A percentile compares a stretch with the other conserved stretches of the same genome.
phyloP scores from a whole-genome alignment of 53 echinoderm and acorn worm genomes.

The Paelopatides confundens region DNA sequence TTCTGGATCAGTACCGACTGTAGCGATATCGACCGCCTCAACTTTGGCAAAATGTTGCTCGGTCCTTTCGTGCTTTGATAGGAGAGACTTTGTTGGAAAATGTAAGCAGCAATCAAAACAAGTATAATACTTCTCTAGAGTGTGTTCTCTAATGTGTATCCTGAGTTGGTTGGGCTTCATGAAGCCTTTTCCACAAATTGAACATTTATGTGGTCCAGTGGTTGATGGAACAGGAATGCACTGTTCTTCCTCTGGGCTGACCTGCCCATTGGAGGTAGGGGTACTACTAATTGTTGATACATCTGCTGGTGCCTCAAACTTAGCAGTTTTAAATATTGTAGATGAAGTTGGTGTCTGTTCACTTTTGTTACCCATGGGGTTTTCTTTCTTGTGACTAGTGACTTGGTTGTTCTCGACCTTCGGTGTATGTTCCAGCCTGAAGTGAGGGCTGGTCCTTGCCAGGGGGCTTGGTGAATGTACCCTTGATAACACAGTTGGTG shows the following conservation, averaged over 20 bases:
- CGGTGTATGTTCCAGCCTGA: conserved; percentile 9
- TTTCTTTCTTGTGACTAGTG: not conserved
- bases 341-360: conserved; percentile 27
- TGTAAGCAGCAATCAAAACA: conserved; percentile 85
- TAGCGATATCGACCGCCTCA: conserved; percentile 91
- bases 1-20: conserved; percentile 76
- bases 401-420: not conserved
- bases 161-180: conserved; percentile 97
- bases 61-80: conserved; percentile 95
- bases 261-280: conserved; percentile 9
- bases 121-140: conserved; percentile 75
- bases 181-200: conserved; percentile 85
- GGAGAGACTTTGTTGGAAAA: conserved; percentile 75
- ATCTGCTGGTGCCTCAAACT: not conserved
- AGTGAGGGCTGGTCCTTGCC: conserved; percentile 27
- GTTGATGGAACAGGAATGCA: conserved; percentile 66
- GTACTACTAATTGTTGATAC: not conserved
- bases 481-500: conserved; percentile 86
- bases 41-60: conserved; percentile 90
- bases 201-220: conserved; percentile 84
- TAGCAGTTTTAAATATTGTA: not conserved
- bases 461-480: conserved; percentile 61
- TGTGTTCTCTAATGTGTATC: conserved; percentile 89
- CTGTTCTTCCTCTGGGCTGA: conserved; percentile 64
- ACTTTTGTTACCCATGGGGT: conserved; percentile 40